A percentile compares a stretch with the other conserved stretches of the same genome.
These are phyloP conservation scores for Dasysyrphus albostriatus DNA, from an alignment of 2,888 invertebrate species.

Conservation along the genomic window DNA sequence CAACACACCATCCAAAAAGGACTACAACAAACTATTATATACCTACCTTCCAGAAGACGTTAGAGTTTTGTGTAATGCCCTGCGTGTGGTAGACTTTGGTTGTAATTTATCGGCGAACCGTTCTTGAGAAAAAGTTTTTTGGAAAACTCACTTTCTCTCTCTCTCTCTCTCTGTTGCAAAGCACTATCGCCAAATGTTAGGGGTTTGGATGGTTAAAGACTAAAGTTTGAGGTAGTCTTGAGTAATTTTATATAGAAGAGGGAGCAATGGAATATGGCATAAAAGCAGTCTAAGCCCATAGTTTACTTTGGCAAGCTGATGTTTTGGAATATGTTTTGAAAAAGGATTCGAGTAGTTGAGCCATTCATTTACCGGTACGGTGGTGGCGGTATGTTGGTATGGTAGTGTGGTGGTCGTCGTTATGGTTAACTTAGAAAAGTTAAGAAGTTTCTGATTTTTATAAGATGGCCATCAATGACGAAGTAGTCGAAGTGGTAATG, in stretches of 20 bases:
- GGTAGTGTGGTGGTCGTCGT: neutral
- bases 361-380: slow-evolving; percentile 30
- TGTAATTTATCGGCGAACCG: slow-evolving; percentile 74
- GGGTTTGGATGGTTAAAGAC: neutral
- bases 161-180: slow-evolving; percentile 15
- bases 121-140: slow-evolving; percentile 70
- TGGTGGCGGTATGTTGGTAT: too few species aligned
- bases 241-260: slow-evolving; percentile 4
- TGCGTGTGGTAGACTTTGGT: slow-evolving; percentile 72
- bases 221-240: slow-evolving; percentile 18
- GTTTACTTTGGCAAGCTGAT: slow-evolving; percentile 62
- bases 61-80: slow-evolving; percentile 67
- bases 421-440: slow-evolving; percentile 26
- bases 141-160: slow-evolving; percentile 10
- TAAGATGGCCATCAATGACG: slow-evolving; percentile 46
- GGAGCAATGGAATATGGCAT: neutral
- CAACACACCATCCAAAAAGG: slow-evolving; percentile 51
- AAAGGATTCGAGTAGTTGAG: slow-evolving; percentile 17
- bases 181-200: slow-evolving; percentile 24
- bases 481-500: slow-evolving; percentile 3
- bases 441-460: slow-evolving; percentile 60
- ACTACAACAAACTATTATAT: slow-evolving; percentile 39
- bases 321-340: slow-evolving; percentile 50
- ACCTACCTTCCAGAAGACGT: slow-evolving; percentile 28
- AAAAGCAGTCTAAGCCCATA: slow-evolving; percentile 38